Evolutionary conservation across 2,797 vertebrate species (phyloP), one percentile per base, ranked within the genome.

Genomic region (Lepilemur septentrionalis): DNA sequence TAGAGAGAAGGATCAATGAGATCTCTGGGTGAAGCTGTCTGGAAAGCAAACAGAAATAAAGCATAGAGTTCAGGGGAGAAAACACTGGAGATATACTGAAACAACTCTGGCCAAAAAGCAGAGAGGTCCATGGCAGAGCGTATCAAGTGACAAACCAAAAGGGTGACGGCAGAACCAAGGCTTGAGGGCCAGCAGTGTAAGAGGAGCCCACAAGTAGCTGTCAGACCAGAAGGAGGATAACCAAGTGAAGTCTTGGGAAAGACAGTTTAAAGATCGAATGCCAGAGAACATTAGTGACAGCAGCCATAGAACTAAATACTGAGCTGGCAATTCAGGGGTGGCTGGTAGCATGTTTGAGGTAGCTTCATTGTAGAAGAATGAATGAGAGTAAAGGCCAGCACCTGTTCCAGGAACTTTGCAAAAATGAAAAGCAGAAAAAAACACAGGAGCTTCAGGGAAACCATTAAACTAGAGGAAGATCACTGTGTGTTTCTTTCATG

Each of bases 21-120:
- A 52, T 75, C 38, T 63, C 70, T 75, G 23, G 63, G 69, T 63
- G 20, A 57, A 67, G 55, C 46, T 69, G 63, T n/a, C 67, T 48
- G 14, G 25, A 81, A 83, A 82, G 65, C 80, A 88, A 92, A 89
- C 38, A 43, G 69, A 90, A 92, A 92, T 92, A 48, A 85, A 5
- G 28, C 22, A 1, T 17, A 4, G 55, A 57, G 25, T 92, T 67
- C 67, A 55, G 25, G 43, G 30, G 11, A 84, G 46, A 90, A 30
- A 82, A n/a, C 18, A 15, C n/a, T 23, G 9, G 32, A 88, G 65
- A 65, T 15, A 50, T 7, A 48, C 61, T 38, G 25, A 69, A 30
- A 18, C n/a, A 79, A 78, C 65, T 61, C 32, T 93, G 48, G 57
- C 1, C 25, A 28, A 82, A 95, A 46, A 50, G 25, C 23, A 72